Base-by-base conservation (phyloP, 2,888 invertebrate genomes). In the Aporophyla lueneburgensis region DNA sequence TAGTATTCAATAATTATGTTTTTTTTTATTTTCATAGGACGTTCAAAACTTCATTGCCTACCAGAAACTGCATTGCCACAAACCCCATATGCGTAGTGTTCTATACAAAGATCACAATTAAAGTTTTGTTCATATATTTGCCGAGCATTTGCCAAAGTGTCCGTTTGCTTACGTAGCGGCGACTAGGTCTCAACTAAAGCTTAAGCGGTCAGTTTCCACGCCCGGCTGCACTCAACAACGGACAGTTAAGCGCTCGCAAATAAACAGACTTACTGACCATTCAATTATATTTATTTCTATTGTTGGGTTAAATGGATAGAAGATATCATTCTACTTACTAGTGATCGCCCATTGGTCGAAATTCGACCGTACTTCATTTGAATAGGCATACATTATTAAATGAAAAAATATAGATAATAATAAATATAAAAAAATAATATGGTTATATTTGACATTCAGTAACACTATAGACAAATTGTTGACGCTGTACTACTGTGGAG, bases 231-330 rank as follows among this genome's bases (percentile, higher is more conserved):
- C 74, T 65, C 68, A 63, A 66, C 71, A 83, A 59, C 58, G 51
- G 58, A 62, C 83, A 71, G 73, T 71, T 68, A 74, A 77, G 71
- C 83, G 54, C 74, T 74, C 66, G 62, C 66, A 86, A 86, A 83
- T 86, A 84, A 78, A 83, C 70, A 86, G 80, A 86, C 79, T 86
- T 79, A 86, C 86, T 70, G 74, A 49, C 69, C 53, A 65, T 74
- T 71, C 66, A 58, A 62, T 84, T 84, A 67, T 81, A 73, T 62
- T 70, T 78, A 70, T 66, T 77, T 49, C 43, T 43, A 27, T 66
- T 59, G 54, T 53, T 58, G 24, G 59, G 51, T 53, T n/a, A 76
- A 51, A 49, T 75, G 59, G 46, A 19, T 33, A 49, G 2, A 68
- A 68, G 10, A 6, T 27, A 67, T 33, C 46, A 27, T 43, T 1